Conservation (phyloP, 1,140 invertebrate genomes). For the Andricus grossulariae region DNA sequence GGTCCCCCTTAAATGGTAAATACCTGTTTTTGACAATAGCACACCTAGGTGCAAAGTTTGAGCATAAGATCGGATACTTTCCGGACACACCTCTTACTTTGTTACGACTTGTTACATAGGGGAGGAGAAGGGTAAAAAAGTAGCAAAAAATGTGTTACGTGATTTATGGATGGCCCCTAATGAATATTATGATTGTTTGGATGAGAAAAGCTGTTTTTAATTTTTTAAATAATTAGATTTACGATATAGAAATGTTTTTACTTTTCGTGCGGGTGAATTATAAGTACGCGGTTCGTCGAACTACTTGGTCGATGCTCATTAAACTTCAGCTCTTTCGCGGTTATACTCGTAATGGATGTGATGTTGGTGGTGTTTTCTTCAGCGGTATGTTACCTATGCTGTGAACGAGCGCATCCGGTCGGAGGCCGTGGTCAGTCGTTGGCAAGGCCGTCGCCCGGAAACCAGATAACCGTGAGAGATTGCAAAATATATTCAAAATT, state of each 20-base stretch:
- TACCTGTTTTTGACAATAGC: too few species aligned
- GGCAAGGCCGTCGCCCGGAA: conserved; percentile 50
- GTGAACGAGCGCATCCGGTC: conserved; percentile 36
- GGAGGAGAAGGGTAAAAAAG: too few species aligned
- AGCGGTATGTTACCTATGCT: conserved; percentile 33
- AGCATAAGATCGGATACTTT: too few species aligned
- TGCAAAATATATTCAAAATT: conserved; percentile 34
- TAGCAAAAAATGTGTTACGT: too few species aligned
- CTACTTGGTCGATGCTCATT: conserved; percentile 31
- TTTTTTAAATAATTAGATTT: not conserved
- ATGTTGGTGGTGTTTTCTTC: conserved; percentile 39
- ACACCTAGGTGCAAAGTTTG: too few species aligned
- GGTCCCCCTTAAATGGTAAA: too few species aligned
- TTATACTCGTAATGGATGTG: conserved; percentile 28
- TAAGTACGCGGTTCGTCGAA: conserved; percentile 27
- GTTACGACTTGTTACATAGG: too few species aligned
- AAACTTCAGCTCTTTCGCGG: conserved; percentile 29
- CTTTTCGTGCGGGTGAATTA: conserved; percentile 14
- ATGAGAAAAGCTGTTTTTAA: not conserved
- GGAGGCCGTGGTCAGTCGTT: conserved; percentile 48
- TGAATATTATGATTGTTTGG: too few species aligned
- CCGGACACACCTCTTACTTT: too few species aligned
- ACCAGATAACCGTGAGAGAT: conserved; percentile 56
- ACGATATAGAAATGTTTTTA: not conserved
- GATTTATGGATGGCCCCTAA: too few species aligned